phyloP scores from a whole-genome alignment of 2,888 invertebrate genomes.

The Dolichomitus sp. region DNA sequence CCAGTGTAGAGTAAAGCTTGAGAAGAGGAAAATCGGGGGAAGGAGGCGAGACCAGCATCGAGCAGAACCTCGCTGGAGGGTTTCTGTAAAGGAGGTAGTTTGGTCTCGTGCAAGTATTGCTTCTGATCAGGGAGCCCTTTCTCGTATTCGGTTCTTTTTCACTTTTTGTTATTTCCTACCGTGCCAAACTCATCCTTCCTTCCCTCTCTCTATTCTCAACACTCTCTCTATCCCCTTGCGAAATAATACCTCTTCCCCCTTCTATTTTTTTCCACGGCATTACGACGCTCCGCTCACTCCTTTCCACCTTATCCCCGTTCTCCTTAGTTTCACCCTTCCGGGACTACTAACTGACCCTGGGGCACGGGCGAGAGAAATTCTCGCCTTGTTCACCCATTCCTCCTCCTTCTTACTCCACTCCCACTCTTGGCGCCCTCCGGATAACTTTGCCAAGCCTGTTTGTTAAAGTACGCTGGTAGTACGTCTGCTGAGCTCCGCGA shows the following conservation, averaged over 20 bases:
- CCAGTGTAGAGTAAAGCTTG: conserved; percentile 6
- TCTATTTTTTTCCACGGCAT: conserved; percentile 45
- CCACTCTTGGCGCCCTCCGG: conserved; percentile 8
- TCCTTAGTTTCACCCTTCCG: conserved; percentile 68
- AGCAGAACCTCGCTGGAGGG: background rate
- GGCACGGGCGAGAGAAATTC: conserved; percentile 66
- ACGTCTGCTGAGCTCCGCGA: conserved; percentile 21
- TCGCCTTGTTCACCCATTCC: conserved; percentile 37
- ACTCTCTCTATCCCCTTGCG: conserved; percentile 4
- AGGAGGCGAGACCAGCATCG: conserved; percentile 1
- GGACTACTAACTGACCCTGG: conserved; percentile 68
- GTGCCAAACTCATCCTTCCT: background rate
- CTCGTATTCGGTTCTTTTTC: background rate
- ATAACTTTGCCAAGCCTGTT: conserved; percentile 54
- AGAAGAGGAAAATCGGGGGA: background rate
- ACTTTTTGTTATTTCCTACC: background rate
- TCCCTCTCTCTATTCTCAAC: background rate
- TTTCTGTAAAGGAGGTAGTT: background rate
- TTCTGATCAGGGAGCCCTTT: conserved; percentile 25
- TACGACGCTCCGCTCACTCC: conserved; percentile 27
- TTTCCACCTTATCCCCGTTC: conserved; percentile 37
- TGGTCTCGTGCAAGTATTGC: conserved; percentile 28
- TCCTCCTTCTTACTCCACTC: background rate
- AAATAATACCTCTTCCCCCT: conserved; percentile 5
- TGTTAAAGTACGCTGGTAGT: conserved; percentile 39